Evolutionary conservation across 2,113 vertebrate species (phyloP), one percentile per base, ranked within the genome.

Genomic region (Salvelinus alpinus): DNA sequence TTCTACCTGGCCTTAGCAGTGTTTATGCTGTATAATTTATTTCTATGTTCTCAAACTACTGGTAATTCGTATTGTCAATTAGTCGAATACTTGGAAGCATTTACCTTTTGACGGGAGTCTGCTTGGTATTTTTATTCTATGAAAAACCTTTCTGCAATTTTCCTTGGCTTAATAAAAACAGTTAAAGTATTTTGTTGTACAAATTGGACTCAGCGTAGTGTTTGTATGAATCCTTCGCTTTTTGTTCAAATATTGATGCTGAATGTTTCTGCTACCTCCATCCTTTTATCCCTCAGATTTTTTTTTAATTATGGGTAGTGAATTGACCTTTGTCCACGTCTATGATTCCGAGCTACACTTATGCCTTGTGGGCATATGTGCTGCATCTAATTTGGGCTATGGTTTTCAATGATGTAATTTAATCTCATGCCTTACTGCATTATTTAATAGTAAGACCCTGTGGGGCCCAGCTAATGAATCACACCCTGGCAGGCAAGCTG

Each of bases 381-480:
- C 47, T 47, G n/a, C 60, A 65, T 74, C 31, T 65, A 62, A 64
- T 74, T 74, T 74, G 60, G 60, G n/a, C 38, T 29, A 74, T 65
- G n/a, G n/a, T 73, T 5, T 38, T 44, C 62, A 27, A 22, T 44
- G 31, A n/a, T 38, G 64, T 25, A 29, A 48, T 54, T 54, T 18
- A 54, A 54, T 22, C 24, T 64, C 16, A 74, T 65, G 59, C n/a
- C 59, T 65, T 48, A 11, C 1, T 74, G 22, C 20, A 47, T 65
- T 74, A 74, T 74, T 77, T 71, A 75, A 38, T 70, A 34, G 75
- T 69, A 48, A 18, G 70, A 59, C 14, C 65, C 70, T 72, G 73
- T 62, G 20, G 72, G 29, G 2, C 7, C 12, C 47, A 69, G 18
- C 31, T 31, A 48, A 54, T 59, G 59, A 54, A 47, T 44, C 22